Evolutionary conservation across 2,888 invertebrate species (phyloP), one percentile per base, ranked within the genome.

Genomic region (Exocentrus adspersus): DNA sequence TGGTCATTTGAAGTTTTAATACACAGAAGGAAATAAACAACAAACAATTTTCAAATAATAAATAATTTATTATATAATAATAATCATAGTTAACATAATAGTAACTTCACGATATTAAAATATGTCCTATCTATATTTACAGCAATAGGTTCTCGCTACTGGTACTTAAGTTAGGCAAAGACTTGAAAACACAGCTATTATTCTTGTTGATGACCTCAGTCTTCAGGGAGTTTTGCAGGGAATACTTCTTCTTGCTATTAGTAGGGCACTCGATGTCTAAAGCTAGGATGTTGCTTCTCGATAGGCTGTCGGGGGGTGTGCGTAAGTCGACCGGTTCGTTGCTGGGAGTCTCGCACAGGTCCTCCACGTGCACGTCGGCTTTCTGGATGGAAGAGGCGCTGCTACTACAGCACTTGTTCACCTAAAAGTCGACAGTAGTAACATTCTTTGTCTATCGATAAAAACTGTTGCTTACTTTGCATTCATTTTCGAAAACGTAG

Each of bases 141-240:
- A 85, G 86, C 74, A 89, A 85, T 77, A 88, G 84, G 78, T 86
- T 87, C 81, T 89, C 89, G 80, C 87, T 87, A 80, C 87, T 88
- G 76, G 89, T 88, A 82, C 88, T 89, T 83, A 90, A 85, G 85
- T 90, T 90, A 82, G 90, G 90, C 85, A 91, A 86, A 75, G 87
- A 87, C 79, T 87, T 87, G 75, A 87, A 87, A 72, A 86, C 85
- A 75, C 78, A 77, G 74, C 80, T 80, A 64, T 70, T 74, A 68
- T 76, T 76, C 60, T 73, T 75, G n/a, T n/a, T n/a, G 59, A 75
- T 73, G 68, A 75, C 76, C 56, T 78, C 78, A 77, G 79, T 76
- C 78, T 79, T 81, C 58, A 75, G 69, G 51, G 75, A 70, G 68
- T 71, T 71, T 54, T 78, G 77, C 66, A 78, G 69, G 62, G 75